These are phyloP conservation scores for Triplophysa siluroides DNA, from an alignment of 2,113 vertebrate species.

Conservation along the genomic window DNA sequence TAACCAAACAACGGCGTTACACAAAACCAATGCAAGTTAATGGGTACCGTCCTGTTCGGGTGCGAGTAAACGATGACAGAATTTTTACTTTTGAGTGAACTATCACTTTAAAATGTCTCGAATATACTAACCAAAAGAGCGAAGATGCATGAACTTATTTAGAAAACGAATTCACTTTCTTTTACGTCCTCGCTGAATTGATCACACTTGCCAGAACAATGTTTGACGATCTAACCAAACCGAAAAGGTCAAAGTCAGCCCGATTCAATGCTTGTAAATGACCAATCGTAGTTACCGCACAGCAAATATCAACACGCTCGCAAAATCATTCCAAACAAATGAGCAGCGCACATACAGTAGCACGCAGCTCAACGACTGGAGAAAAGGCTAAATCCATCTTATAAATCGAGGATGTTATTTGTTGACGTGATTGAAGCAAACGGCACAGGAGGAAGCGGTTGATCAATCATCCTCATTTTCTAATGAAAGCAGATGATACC, in stretches of 20 bases:
- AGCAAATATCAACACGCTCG: constrained; percentile 46
- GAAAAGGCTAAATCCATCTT: constrained; percentile 46
- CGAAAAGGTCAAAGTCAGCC: constrained; percentile 45
- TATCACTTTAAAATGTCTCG: too few species aligned
- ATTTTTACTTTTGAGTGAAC: too few species aligned
- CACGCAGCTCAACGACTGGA: constrained; percentile 44
- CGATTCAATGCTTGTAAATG: constrained; percentile 32
- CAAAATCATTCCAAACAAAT: constrained; percentile 48
- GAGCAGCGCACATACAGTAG: constrained; percentile 36
- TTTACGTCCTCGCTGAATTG: neutral
- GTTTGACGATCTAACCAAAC: constrained; percentile 16
- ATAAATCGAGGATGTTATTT: constrained; percentile 39
- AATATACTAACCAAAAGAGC: too few species aligned
- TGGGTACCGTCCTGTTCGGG: too few species aligned
- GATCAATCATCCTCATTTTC: constrained; percentile 19
- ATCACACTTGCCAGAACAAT: neutral
- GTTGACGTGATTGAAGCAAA: constrained; percentile 45
- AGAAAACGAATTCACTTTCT: neutral
- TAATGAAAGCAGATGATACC: constrained; percentile 32
- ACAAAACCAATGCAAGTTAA: too few species aligned
- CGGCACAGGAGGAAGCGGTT: constrained; percentile 13
- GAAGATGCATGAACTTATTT: too few species aligned
- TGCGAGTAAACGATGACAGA: too few species aligned
- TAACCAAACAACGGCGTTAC: too few species aligned
- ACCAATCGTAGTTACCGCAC: constrained; percentile 20